Base-by-base conservation (phyloP, 2,888 invertebrate species). In the Leptura quadrifasciata region DNA sequence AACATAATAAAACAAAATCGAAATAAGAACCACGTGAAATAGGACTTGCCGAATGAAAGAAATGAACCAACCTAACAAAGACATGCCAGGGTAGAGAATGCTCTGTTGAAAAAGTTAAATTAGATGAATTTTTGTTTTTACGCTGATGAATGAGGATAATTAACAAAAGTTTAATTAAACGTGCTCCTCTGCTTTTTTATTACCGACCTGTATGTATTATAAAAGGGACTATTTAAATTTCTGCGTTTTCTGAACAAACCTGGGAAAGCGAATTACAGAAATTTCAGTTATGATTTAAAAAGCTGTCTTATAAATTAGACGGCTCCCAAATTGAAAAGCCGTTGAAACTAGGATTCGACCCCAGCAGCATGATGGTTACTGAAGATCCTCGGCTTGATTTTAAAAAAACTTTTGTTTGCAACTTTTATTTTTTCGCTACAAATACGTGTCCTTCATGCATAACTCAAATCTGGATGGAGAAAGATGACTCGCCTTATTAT, bases 21-120 rank as follows among this genome's bases (percentile, higher is more conserved):
- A 47, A n/a, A 47, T 47, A 47, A 47, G n/a, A 47, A n/a, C 47
- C 47, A 47, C 2, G 15, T 12, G n/a, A n/a, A 47, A 47, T n/a
- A 47, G n/a, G 5, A n/a, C 47, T 47, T n/a, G 47, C 47, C n/a
- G 47, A 47, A 47, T 47, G n/a, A n/a, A 47, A 47, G 47, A 47
- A 47, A 47, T 47, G 1, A 47, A 47, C n/a, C 3, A 47, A n/a
- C 47, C 1, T 1, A 39, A 5, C 5, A 47, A 15, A 47, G 47
- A 47, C n/a, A n/a, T 47, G 15, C 47, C 47, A 47, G 47, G 47
- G 47, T 47, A 47, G 47, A 47, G 47, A 47, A 47, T 47, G 47
- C 47, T n/a, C 15, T n/a, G 47, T 4, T 47, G n/a, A 47, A 47
- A 47, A 47, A 47, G 47, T 47, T 47, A 47, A 47, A n/a, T 47